Conservation (phyloP, 2,888 invertebrate species). For the Tetanocera ferruginea region DNA sequence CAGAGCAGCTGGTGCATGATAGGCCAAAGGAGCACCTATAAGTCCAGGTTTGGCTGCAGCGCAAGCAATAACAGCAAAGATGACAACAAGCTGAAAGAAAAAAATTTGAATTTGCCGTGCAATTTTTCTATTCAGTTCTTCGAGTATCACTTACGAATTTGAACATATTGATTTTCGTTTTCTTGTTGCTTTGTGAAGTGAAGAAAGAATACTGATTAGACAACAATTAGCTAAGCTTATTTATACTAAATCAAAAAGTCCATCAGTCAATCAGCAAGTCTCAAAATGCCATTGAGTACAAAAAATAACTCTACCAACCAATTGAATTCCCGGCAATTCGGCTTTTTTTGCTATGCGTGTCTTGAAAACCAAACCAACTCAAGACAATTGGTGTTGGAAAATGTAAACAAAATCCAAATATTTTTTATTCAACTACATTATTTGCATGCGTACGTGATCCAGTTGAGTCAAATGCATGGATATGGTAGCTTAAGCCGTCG, state of each 20-base stretch:
- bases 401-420: no score
- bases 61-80: constrained; percentile 56
- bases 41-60: constrained; percentile 55
- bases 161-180: constrained; percentile 38
- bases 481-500: not conserved
- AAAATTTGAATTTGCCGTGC: not conserved
- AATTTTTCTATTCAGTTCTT: no score
- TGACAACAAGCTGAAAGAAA: constrained; percentile 51
- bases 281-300: no score
- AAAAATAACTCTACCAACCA: no score
- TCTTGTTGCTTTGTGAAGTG: not conserved
- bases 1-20: constrained; percentile 42
- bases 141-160: constrained; percentile 37
- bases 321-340: no score
- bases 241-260: not conserved
- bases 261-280: no score
- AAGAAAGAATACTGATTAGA: not conserved
- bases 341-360: no score
- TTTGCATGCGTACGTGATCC: not conserved
- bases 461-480: not conserved
- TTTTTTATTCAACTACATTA: no score
- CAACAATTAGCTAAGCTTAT: not conserved
- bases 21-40: constrained; percentile 45
- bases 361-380: no score
- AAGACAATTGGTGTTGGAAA: no score